Evolutionary conservation across 2,888 invertebrate genomes (phyloP).

Genomic region (Liodrosophila aerea): DNA sequence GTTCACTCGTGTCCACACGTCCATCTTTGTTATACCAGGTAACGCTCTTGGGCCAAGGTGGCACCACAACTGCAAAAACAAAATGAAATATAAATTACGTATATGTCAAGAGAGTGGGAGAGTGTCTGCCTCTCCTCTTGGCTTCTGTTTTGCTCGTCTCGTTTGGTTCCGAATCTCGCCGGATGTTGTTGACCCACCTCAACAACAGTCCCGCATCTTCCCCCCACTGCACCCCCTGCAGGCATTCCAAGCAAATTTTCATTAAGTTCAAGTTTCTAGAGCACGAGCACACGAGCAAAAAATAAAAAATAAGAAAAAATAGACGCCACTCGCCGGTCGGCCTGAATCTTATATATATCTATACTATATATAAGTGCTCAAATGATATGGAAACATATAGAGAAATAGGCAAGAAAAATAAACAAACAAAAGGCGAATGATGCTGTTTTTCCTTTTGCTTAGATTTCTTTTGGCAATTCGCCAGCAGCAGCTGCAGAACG

Average conservation of each 20-base stretch:
- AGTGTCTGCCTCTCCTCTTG: conserved; percentile 14
- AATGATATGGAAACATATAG: conserved; percentile 12
- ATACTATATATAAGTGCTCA: conserved; percentile 20
- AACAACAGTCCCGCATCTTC: conserved; percentile 49
- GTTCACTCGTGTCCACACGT: conserved; percentile 87
- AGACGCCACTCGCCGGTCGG: conserved; percentile 47
- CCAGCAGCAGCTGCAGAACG: conserved; percentile 50
- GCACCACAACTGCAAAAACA: conserved; percentile 86
- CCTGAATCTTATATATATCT: conserved; percentile 29
- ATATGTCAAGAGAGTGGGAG: conserved; percentile 23
- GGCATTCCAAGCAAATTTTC: conserved; percentile 62
- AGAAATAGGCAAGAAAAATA: conserved; percentile 24
- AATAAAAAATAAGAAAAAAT: conserved; percentile 35
- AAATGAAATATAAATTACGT: neutral
- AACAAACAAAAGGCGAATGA: conserved; percentile 14
- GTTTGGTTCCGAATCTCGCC: conserved; percentile 44
- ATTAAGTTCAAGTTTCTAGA: conserved; percentile 80
- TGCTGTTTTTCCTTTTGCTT: conserved; percentile 9
- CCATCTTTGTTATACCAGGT: conserved; percentile 94
- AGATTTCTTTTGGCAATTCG: conserved; percentile 55
- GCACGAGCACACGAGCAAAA: conserved; percentile 49
- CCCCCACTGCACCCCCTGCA: conserved; percentile 7
- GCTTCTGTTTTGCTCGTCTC: conserved; percentile 69
- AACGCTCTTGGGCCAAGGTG: conserved; percentile 92
- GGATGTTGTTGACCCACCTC: conserved; percentile 78